A percentile compares a stretch with the other conserved stretches of the same genome.
Conservation (phyloP, 2,797 vertebrate genomes). For the Hybognathus amarus region DNA sequence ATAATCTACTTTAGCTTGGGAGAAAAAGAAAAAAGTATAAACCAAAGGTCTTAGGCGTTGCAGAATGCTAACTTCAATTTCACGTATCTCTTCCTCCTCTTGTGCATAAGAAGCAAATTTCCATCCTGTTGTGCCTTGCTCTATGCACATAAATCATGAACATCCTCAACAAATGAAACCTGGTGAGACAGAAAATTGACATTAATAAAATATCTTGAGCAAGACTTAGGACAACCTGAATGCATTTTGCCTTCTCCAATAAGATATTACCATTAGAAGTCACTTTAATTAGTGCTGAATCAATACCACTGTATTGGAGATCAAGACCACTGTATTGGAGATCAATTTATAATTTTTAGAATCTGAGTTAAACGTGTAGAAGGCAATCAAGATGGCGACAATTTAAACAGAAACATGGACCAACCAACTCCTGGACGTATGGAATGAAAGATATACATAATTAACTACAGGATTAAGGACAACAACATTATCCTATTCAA, state of each 20-base stretch:
- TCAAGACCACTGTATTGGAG: background rate
- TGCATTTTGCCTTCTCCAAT: background rate
- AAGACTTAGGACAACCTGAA: background rate
- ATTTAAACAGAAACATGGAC: conserved; percentile 8
- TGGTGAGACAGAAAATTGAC: background rate
- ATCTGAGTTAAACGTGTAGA: background rate
- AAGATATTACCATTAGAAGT: background rate
- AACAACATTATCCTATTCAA: conserved; percentile 15
- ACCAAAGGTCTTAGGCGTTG: conserved; percentile 5
- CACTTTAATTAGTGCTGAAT: background rate
- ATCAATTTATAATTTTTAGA: background rate
- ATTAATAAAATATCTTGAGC: background rate
- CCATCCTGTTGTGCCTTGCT: background rate
- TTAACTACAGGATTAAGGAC: background rate
- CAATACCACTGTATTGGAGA: background rate
- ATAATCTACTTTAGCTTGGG: background rate
- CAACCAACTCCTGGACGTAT: background rate
- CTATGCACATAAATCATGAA: conserved; percentile 9
- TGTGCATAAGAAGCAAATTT: conserved; percentile 13
- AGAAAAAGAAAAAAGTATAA: background rate
- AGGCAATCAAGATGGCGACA: conserved; percentile 7
- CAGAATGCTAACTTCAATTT: conserved; percentile 7
- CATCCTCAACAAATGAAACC: conserved; percentile 7
- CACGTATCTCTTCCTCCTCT: background rate
- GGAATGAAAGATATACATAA: conserved; percentile 26